Conservation (phyloP, 1,140 invertebrate species). For the Daktulosphaira vitifoliae region DNA sequence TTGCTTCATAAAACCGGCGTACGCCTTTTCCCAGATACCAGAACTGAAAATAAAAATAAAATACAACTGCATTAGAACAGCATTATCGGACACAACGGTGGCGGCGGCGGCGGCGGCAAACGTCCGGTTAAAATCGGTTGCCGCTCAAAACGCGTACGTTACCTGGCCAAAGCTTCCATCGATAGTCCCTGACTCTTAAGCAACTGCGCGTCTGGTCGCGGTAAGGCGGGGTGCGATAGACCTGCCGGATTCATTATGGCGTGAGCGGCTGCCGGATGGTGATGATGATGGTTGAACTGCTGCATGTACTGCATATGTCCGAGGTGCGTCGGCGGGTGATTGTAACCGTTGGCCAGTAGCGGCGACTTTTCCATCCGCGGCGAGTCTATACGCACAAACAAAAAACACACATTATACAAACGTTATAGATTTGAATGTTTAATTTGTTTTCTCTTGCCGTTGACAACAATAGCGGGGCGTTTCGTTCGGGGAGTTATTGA, state of each 20-base stretch:
- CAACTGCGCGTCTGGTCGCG: conserved; percentile 59
- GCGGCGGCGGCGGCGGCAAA: too few species aligned
- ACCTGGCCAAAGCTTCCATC: conserved; percentile 77
- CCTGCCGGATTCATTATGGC: conserved; percentile 75
- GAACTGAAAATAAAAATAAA: neutral
- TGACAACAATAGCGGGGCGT: too few species aligned
- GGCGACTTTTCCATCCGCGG: conserved; percentile 72
- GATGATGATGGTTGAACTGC: conserved; percentile 50
- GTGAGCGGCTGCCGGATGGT: conserved; percentile 55
- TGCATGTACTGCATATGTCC: conserved; percentile 83
- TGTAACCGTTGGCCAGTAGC: conserved; percentile 84
- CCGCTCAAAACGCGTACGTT: conserved; percentile 42
- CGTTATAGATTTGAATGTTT: too few species aligned
- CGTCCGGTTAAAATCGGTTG: too few species aligned
- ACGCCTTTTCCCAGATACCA: conserved; percentile 23
- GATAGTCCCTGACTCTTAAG: conserved; percentile 62
- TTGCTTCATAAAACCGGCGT: conserved; percentile 28
- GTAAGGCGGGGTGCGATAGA: conserved; percentile 67
- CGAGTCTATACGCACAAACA: conserved; percentile 1
- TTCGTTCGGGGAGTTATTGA: too few species aligned
- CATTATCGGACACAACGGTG: too few species aligned
- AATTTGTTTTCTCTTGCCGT: too few species aligned
- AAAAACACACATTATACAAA: too few species aligned
- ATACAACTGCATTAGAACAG: too few species aligned
- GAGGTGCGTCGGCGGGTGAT: conserved; percentile 80